Base-by-base conservation (phyloP, 2,113 vertebrate genomes). In the Hydrochoerus hydrochaeris region DNA sequence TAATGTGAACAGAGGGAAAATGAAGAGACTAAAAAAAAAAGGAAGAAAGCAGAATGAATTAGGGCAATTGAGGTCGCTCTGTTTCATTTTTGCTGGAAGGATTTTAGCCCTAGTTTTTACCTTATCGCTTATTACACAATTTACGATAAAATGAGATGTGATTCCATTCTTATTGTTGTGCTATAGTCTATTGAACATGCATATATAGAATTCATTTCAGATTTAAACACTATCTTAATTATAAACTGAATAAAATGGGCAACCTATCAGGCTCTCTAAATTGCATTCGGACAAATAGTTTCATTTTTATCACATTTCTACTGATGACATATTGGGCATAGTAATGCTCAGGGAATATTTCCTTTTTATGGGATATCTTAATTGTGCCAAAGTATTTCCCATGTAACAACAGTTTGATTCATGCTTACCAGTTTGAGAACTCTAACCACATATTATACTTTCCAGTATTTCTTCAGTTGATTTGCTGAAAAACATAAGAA, bases 51-150 rank as follows among this genome's bases (percentile, higher is more conserved):
- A 98, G 98, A 99, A 98, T 99, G 99, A 99, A 99, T 99, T 98
- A 98, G 99, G 99, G 99, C 99, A 99, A 99, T 99, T 99, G 99
- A 99, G 99, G 99, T 99, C 99, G 98, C 98, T 99, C 98, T 99
- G 99, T 99, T 98, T 99, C 98, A 98, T 99, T 99, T 99, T 99
- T 99, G 99, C 99, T 99, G 98, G 98, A 98, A 98, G 99, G 99
- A 99, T 99, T 99, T 99, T 98, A 98, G 98, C 98, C 99, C 99
- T 98, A 98, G 98, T 99, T 99, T 99, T 99, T 99, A 99, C 99
- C 99, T 99, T 99, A 99, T 99, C 99, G 98, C 99, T 99, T 99
- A 99, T 99, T 99, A 99, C 98, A 99, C 99, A 99, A 99, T 99
- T 99, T 99, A 98, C 98, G 99, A 99, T 99, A 99, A 99, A 99